Conservation (phyloP, 2,113 vertebrate genomes). For the Propithecus coquereli region DNA sequence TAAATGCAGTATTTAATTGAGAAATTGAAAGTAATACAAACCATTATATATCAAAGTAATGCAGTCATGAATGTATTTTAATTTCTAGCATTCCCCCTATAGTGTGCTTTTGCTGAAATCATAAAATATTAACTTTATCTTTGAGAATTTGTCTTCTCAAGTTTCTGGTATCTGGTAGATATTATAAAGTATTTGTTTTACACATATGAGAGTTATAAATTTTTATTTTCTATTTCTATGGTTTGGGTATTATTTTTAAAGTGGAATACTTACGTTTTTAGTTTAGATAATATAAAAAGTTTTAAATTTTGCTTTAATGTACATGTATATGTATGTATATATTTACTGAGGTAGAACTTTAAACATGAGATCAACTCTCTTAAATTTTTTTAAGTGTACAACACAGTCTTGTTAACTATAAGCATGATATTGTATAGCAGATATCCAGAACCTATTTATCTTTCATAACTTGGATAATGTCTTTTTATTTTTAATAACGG, state of each 20-base stretch:
- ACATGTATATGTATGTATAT: neutral
- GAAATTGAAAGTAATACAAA: constrained; percentile 41
- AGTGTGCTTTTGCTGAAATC: neutral
- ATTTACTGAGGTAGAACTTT: neutral
- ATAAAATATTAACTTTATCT: constrained; percentile 19
- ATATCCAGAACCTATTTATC: neutral
- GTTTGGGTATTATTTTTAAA: neutral
- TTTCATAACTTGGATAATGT: neutral
- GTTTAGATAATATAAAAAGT: neutral
- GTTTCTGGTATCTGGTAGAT: neutral
- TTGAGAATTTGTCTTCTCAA: neutral
- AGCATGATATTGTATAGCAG: neutral
- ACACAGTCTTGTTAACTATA: neutral
- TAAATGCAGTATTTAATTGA: constrained; percentile 4
- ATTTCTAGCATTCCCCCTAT: neutral
- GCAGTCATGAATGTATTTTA: constrained; percentile 13
- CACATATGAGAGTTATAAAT: neutral
- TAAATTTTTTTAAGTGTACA: neutral
- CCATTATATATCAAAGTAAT: constrained; percentile 31
- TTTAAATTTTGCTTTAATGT: neutral
- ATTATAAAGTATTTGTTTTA: constrained; percentile 3
- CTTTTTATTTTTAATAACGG: constrained; percentile 1
- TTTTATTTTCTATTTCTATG: neutral
- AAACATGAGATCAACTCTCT: neutral
- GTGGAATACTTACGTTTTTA: neutral